Evolutionary conservation across 2,888 invertebrate species (phyloP).

Genomic region (Sinelater perroti): DNA sequence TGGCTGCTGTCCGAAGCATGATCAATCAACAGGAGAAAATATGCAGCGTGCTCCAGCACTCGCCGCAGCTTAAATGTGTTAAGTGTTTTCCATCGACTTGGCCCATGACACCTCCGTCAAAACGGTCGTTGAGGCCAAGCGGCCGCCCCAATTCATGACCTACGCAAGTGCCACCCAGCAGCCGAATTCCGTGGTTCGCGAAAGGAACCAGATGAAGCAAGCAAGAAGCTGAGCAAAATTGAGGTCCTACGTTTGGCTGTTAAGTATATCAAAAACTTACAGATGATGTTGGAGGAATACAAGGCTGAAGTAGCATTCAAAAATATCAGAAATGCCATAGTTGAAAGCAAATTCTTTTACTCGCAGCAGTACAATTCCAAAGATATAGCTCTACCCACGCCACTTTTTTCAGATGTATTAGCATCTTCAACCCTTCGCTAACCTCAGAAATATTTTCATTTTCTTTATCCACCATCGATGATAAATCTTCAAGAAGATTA

Average conservation of each 20-base stretch:
- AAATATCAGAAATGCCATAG: slow-evolving; percentile 47
- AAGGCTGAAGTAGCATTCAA: slow-evolving; percentile 62
- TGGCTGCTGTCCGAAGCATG: slow-evolving; percentile 56
- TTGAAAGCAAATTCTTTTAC: slow-evolving; percentile 54
- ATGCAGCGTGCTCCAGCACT: slow-evolving; percentile 59
- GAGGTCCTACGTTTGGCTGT: slow-evolving; percentile 89
- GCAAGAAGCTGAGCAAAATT: slow-evolving; percentile 87
- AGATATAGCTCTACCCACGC: slow-evolving; percentile 57
- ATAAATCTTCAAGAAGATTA: slow-evolving; percentile 66
- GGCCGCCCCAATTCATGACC: slow-evolving; percentile 75
- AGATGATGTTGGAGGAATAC: slow-evolving; percentile 79
- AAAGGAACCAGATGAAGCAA: slow-evolving; percentile 93
- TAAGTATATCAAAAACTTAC: slow-evolving; percentile 87
- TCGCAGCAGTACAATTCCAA: slow-evolving; percentile 53
- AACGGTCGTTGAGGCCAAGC: slow-evolving; percentile 63
- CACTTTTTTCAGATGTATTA: slow-evolving; percentile 71
- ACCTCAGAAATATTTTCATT: slow-evolving; percentile 71
- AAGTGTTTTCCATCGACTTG: slow-evolving; percentile 66
- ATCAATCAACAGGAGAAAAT: slow-evolving; percentile 61
- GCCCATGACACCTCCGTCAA: slow-evolving; percentile 62
- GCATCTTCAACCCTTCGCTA: slow-evolving; percentile 78
- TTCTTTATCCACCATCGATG: slow-evolving; percentile 62
- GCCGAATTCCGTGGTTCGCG: slow-evolving; percentile 87
- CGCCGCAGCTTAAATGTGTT: slow-evolving; percentile 66
- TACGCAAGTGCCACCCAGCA: slow-evolving; percentile 73